Evolutionary conservation across 2,888 invertebrate genomes (phyloP), one percentile per base, ranked within the genome.

Genomic region (Acanthosepion pharaonis): DNA sequence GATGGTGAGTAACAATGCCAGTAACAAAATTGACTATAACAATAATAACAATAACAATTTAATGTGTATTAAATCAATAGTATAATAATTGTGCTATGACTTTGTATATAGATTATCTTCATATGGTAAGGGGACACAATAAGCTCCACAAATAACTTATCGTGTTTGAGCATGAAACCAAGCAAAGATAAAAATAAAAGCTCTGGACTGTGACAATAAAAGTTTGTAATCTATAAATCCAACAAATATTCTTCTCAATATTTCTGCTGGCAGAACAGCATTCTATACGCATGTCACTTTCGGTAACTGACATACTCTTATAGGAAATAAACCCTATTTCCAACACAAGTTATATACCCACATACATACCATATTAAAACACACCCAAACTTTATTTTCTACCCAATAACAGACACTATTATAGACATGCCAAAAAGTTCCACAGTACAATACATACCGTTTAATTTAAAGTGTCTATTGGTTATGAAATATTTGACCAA

Each of bases 151-250:
- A 78, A 78, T 78, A 78, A 33, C 78, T 8, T 33, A 78, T n/a
- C n/a, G 78, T 78, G 78, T 78, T 78, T 78, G 78, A n/a, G 78
- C 78, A 78, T 78, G 78, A 78, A 78, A 78, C 33, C 78, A 78
- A 78, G n/a, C 78, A 78, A n/a, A n/a, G 15, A 33, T 15, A 78
- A 78, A 23, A 59, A 59, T 3, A 59, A 59, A 59, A 78, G 11
- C n/a, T 78, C 78, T n/a, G 78, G 78, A 18, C n/a, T 78, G 8
- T 15, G 33, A n/a, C 33, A 23, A 15, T 15, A 78, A 78, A n/a
- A 8, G 78, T 33, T 78, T 78, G n/a, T 78, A 78, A 33, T 78
- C 78, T 33, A 78, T 33, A 78, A n/a, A 78, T 1, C n/a, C 78
- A n/a, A 78, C n/a, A n/a, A 78, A 33, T n/a, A n/a, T 18, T 11